Percentiles rank a stretch among this genome's conserved stretches.
Evolutionary conservation across 1,140 invertebrate species (phyloP).

Genomic region (Diachasmimorpha longicaudata): DNA sequence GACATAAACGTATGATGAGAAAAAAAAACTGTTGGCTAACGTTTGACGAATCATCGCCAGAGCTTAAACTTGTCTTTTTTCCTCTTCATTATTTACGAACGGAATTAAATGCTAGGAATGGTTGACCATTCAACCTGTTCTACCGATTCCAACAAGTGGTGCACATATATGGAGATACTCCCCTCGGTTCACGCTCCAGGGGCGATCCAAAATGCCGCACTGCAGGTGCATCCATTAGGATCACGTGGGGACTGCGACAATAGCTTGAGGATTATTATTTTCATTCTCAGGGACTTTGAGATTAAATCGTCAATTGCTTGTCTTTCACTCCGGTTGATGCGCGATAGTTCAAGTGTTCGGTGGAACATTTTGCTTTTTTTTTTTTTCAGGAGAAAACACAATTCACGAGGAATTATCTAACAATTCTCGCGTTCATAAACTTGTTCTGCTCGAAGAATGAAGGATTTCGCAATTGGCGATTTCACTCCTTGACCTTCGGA

Average conservation of each 20-base stretch:
- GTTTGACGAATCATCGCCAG: neutral
- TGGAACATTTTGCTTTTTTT: no score
- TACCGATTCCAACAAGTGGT: neutral
- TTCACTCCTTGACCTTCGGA: constrained; percentile 9
- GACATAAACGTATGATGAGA: neutral
- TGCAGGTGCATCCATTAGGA: constrained; percentile 21
- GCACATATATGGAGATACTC: neutral
- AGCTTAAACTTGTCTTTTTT: neutral
- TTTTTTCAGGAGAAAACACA: neutral
- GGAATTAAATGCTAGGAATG: neutral
- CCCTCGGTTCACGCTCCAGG: constrained; percentile 9
- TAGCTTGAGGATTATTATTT: neutral
- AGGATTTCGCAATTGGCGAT: constrained; percentile 4
- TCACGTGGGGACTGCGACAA: constrained; percentile 8
- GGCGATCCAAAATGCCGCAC: constrained; percentile 19
- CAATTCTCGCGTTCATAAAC: neutral
- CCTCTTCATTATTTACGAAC: constrained; percentile 11
- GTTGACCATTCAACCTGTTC: neutral
- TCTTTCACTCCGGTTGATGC: neutral
- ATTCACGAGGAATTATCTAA: neutral
- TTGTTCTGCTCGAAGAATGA: neutral
- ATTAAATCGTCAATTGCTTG: neutral
- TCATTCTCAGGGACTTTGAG: neutral
- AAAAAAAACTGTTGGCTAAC: neutral
- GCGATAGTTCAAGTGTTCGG: no score